Evolutionary conservation across 2,113 vertebrate genomes (phyloP), one percentile per base, ranked within the genome.

Genomic region (Phylloscopus whistleri): DNA sequence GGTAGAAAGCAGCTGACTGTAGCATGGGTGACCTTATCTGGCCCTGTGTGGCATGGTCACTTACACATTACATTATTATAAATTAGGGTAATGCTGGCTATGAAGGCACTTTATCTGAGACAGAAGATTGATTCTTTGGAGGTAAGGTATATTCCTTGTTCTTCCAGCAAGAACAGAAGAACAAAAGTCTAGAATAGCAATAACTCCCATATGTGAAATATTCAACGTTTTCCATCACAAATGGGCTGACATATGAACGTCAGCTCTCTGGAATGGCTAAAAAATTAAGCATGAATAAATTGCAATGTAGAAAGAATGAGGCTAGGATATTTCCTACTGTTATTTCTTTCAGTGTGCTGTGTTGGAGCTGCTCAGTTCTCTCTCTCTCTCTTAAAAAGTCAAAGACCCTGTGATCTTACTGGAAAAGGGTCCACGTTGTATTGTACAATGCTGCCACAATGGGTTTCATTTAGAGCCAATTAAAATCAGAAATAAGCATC

Each of bases 401-500:
- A 92, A 80, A 95, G 37, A 44, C 31, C 20, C 51, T 22, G 28
- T 66, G 67, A 86, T 94, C 51, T 74, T 58, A 77, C 12, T 23
- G 51, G 55, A 59, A 84, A 75, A 73, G 46, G 70, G 43, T 59
- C 60, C 39, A 53, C 1, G 0, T 31, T 53, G 35, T 33, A 81
- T 51, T 87, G 37, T 74, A 23, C 43, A 46, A 30, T 67, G 48
- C 79, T 83, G 41, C 66, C 46, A 75, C 62, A 92, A 74, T 2
- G 33, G 31, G 37, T 84, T 95, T 84, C 55, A 81, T 64, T 89
- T 95, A 84, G 9, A 92, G 48, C 60, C n/a, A 90, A 88, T 90
- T 94, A 92, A 88, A 95, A 95, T 37, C 12, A 94, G 74, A 92
- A 92, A 75, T 81, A 89, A 70, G 55, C 28, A 84, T 53, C 84